Base-by-base conservation (phyloP, 2,888 invertebrate genomes). In the Himalopsyche anomala region DNA sequence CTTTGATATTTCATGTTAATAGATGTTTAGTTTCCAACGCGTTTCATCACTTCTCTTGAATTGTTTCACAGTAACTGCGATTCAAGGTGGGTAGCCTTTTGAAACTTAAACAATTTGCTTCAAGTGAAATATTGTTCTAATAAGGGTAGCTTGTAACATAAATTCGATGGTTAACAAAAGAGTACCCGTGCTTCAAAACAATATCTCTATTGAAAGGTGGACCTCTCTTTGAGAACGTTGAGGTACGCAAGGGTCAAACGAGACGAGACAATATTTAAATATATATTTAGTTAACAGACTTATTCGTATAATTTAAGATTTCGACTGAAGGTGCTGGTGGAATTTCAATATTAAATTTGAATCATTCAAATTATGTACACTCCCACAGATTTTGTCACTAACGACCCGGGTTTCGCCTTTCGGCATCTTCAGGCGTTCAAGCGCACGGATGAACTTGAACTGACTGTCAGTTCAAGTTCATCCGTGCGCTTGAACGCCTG, bases 21-120 rank as follows among this genome's bases (percentile, higher is more conserved):
- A 4, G 8, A 5, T 4, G 12, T 51, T 51, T 15, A 15, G 15
- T 51, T 51, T 51, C 5, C 51, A 51, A 15, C 9, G 62, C 19
- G 62, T 19, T 62, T 62, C 19, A 19, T 62, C 62, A 62, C 62
- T 15, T 62, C 62, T 62, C 62, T 3, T 62, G 28, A 19, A 62
- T 62, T 62, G 62, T 19, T 62, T 62, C 62, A 62, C 11, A 62
- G 19, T 19, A 62, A 62, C 62, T 62, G 62, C 62, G 62, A 62
- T 62, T 11, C 62, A 19, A 11, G 62, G 62, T 62, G 62, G 62
- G 62, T 62, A 62, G 83, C 83, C 83, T 86, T 86, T 86, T 45
- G 86, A 86, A 88, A 87, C 85, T 88, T 87, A 84, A 88, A 88
- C 88, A 88, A 88, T 88, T 87, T 88, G 88, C 88, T 88, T 86